phyloP scores from a whole-genome alignment of 2,888 invertebrate species.

The Zaprionus obscuricornis region DNA sequence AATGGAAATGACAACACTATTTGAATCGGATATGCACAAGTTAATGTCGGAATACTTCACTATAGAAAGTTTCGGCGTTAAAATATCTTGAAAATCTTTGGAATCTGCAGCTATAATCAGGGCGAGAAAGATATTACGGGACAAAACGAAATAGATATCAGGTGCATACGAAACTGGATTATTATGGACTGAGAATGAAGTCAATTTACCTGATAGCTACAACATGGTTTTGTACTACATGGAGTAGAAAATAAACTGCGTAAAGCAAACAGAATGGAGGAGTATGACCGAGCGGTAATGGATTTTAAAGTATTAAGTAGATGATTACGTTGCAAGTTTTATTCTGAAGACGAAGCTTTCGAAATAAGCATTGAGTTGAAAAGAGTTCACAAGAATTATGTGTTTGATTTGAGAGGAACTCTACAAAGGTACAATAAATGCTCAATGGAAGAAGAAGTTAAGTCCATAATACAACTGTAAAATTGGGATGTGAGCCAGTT shows the following conservation, averaged over 20 bases:
- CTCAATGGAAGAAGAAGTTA: no score
- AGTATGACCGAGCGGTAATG: not conserved
- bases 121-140: not conserved
- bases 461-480: no score
- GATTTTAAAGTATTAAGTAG: conserved; percentile 5
- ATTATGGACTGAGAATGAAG: not conserved
- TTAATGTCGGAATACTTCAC: no score
- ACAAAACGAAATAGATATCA: not conserved
- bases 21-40: no score
- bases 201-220: not conserved
- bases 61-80: no score
- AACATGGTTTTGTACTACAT: not conserved
- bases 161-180: not conserved
- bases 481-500: no score
- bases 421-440: no score
- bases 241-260: no score
- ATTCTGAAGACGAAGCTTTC: not conserved
- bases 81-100: not conserved
- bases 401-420: no score
- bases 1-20: no score
- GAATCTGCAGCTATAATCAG: not conserved
- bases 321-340: conserved; percentile 14
- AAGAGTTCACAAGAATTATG: no score
- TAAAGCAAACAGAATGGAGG: not conserved
- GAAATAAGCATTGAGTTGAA: no score